These are phyloP conservation scores for Megaustenia siamemsis DNA, from an alignment of 2,888 invertebrate genomes.

Conservation along the genomic window DNA sequence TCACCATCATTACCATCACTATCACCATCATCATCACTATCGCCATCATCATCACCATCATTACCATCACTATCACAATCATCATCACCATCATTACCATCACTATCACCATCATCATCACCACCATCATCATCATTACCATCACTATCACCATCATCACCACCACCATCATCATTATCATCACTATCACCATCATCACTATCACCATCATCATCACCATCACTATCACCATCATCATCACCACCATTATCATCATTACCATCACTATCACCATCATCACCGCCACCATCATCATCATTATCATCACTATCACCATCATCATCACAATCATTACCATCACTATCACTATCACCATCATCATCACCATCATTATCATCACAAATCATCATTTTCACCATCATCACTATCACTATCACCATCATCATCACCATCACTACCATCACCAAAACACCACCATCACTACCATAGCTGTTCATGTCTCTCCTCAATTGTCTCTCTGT, in stretches of 20 bases:
- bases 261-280: not conserved
- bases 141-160: slow-evolving; percentile 12
- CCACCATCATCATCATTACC: slow-evolving; percentile 14
- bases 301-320: not conserved
- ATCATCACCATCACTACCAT: too few species aligned
- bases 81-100: not conserved
- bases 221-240: not conserved
- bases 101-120: not conserved
- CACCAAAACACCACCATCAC: too few species aligned
- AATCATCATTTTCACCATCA: too few species aligned
- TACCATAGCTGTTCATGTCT: too few species aligned
- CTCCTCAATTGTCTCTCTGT: too few species aligned
- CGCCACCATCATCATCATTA: not conserved
- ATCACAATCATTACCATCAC: not conserved
- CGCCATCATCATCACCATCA: too few species aligned
- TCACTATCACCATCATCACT: not conserved
- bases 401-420: not conserved
- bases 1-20: too few species aligned
- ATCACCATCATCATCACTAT: too few species aligned
- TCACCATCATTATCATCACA: not conserved
- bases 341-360: not conserved
- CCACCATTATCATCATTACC: not conserved
- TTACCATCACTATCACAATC: not conserved
- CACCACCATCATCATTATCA: slow-evolving; percentile 35
- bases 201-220: not conserved